phyloP scores from a whole-genome alignment of 2,888 invertebrate species.

The Cheilosia vulpina region DNA sequence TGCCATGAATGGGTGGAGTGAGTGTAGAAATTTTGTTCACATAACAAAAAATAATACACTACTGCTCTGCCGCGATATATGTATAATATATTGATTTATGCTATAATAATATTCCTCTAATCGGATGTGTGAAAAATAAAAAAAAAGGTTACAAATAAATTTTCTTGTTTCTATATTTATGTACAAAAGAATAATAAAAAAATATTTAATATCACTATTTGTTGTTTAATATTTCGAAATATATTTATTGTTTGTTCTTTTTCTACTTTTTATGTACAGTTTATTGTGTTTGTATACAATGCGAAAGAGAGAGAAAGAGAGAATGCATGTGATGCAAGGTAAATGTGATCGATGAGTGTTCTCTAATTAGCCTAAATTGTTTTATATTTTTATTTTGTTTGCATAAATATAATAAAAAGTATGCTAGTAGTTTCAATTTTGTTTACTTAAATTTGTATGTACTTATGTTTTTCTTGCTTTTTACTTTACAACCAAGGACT shows the following conservation, averaged over 20 bases:
- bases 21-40: conserved; percentile 60
- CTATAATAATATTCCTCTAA: conserved; percentile 42
- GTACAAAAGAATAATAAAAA: conserved; percentile 71
- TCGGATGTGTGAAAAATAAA: conserved; percentile 39
- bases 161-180: conserved; percentile 49
- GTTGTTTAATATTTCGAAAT: conserved; percentile 58
- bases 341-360: conserved; percentile 65
- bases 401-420: conserved; percentile 43
- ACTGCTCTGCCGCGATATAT: conserved; percentile 31
- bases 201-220: conserved; percentile 71
- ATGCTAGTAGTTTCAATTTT: conserved; percentile 57
- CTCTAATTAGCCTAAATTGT: conserved; percentile 47
- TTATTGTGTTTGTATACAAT: conserved; percentile 70
- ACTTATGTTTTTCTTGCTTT: conserved; percentile 25
- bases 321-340: conserved; percentile 58
- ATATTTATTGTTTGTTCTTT: conserved; percentile 56
- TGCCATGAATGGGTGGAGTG: conserved; percentile 50
- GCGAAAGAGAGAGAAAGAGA: conserved; percentile 70
- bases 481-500: conserved; percentile 90
- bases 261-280: conserved; percentile 65
- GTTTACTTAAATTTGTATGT: conserved; percentile 38
- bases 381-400: conserved; percentile 23
- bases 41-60: conserved; percentile 68
- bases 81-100: conserved; percentile 21
- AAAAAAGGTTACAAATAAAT: conserved; percentile 31